A percentile compares a stretch with the other conserved stretches of the same genome.
Conservation (phyloP, 2,888 invertebrate genomes). For the Tenthredo notha region DNA sequence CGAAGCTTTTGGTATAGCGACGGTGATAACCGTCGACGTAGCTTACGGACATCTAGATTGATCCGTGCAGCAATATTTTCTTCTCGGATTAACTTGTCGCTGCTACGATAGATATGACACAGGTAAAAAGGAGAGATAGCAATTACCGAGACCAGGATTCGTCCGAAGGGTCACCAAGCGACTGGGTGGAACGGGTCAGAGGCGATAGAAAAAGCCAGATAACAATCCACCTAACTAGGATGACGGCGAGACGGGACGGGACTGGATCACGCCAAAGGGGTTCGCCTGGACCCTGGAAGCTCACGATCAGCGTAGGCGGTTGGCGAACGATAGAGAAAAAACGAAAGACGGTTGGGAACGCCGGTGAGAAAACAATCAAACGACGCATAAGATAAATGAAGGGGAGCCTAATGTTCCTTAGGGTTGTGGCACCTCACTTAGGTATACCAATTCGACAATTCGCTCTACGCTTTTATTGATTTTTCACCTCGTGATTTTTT, state of each 20-base stretch:
- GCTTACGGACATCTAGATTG: conserved; percentile 28
- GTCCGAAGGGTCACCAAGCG: conserved; percentile 5
- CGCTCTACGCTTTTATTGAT: not conserved
- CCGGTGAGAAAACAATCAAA: conserved; percentile 17
- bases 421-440: not conserved
- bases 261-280: conserved; percentile 17
- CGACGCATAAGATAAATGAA: not conserved
- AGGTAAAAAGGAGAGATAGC: conserved; percentile 43
- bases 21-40: not conserved
- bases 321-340: not conserved
- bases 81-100: conserved; percentile 54
- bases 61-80: conserved; percentile 56
- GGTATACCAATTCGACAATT: not conserved
- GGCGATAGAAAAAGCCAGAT: conserved; percentile 43
- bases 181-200: conserved; percentile 29
- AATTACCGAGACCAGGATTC: conserved; percentile 37
- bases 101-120: conserved; percentile 48
- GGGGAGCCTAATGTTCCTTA: not conserved
- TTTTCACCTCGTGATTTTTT: not conserved
- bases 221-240: conserved; percentile 41
- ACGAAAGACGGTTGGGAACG: conserved; percentile 1
- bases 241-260: conserved; percentile 19
- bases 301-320: not conserved
- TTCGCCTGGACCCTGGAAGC: not conserved
- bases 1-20: not conserved